Base-by-base conservation (phyloP, 2,888 invertebrate species). In the Amphimallon solstitiale region DNA sequence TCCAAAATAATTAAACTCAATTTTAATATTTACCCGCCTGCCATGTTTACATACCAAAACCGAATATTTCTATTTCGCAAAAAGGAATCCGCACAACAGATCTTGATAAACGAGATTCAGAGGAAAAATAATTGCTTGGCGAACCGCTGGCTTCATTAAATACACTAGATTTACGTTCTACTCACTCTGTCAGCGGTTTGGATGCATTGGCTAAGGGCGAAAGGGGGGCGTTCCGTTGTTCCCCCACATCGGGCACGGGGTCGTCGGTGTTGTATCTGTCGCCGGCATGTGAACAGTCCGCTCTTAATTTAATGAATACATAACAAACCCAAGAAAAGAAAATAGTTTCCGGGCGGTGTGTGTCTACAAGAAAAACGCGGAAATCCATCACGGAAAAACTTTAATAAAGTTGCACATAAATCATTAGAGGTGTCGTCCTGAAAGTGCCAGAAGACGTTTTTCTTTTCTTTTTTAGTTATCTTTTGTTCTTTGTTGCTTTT, bases 251-350 rank as follows among this genome's bases (percentile, higher is more conserved):
- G 5, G 29, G 6, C 29, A 7, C 29, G 5, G 29, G 6, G 7
- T 29, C 29, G 2, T 1, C 9, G 5, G 6, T 29, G 9, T 1
- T 9, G 29, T 43, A 43, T 1, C 15, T 29, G 56, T 10, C 14
- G 43, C 9, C 19, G 40, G 43, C 45, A 59, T 43, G 45, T 59
- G 56, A 43, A 21, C 43, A 43, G 56, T 43, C n/a, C 23, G 29
- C 43, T 43, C 56, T 59, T 59, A 59, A 59, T 59, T 59, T 59
- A 59, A 59, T 59, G 34, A 59, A 59, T 59, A 45, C 34, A 43
- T 23, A 59, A 17, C 56, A 14, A 38, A 59, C 1, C 4, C 12
- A 29, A 23, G 23, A 43, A 59, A 14, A 10, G 7, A 37, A 10
- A 59, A 43, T 29, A 29, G 29, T 5, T 14, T 59, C 43, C 29